Conservation (phyloP, 2,797 vertebrate genomes). For the Lepilemur septentrionalis region DNA sequence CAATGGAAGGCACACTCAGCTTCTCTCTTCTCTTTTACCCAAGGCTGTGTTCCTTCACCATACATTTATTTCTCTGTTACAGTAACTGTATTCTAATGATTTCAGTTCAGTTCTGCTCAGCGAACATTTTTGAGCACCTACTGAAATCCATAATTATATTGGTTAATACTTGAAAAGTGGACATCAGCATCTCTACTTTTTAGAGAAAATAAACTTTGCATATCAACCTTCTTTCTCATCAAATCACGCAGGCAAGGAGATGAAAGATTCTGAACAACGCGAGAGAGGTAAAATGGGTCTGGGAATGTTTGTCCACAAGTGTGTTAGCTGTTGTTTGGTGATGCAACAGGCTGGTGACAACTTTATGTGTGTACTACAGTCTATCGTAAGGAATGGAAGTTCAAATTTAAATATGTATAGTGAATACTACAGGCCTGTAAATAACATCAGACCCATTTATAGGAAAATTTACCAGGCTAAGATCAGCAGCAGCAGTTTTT, state of each 20-base stretch:
- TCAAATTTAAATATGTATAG: conserved; percentile 10
- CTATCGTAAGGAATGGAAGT: background rate
- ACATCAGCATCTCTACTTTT: background rate
- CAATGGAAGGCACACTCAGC: background rate
- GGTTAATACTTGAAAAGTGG: background rate
- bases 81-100: background rate
- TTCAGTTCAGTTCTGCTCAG: background rate
- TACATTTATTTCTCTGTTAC: fast-evolving
- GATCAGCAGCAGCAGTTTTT: conserved; percentile 24
- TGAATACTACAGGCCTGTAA: background rate
- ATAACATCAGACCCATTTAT: background rate
- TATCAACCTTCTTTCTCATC: background rate
- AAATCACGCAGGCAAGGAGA: background rate
- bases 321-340: background rate
- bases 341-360: background rate
- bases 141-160: background rate
- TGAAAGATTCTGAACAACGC: background rate
- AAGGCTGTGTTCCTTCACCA: background rate
- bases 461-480: background rate
- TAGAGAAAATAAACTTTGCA: background rate
- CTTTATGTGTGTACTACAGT: background rate
- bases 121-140: background rate
- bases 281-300: background rate
- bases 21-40: background rate
- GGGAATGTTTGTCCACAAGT: background rate